Percentiles rank a stretch among this genome's conserved stretches.
Conservation (phyloP, 2,797 vertebrate genomes). For the Periophthalmus magnuspinnatus region DNA sequence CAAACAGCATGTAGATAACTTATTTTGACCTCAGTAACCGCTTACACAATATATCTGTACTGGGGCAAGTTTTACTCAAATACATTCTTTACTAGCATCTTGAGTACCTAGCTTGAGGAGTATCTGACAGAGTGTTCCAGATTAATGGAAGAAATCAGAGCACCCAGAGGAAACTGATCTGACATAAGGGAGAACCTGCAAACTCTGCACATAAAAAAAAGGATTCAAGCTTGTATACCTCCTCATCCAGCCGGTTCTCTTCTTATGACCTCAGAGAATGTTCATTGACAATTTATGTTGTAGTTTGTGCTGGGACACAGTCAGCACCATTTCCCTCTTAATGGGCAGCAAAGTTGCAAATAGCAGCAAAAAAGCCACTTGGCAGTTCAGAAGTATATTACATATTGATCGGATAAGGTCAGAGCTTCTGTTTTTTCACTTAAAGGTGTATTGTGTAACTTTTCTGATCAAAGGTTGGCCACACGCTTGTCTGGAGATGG, state of each 20-base stretch:
- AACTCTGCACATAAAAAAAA: neutral
- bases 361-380: conserved; percentile 61
- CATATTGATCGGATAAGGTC: conserved; percentile 59
- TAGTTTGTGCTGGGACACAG: conserved; percentile 23
- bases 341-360: conserved; percentile 67
- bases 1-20: too few relatives aligned
- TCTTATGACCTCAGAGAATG: conserved; percentile 2
- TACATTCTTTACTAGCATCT: too few relatives aligned
- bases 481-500: too few relatives aligned
- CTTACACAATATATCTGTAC: too few relatives aligned
- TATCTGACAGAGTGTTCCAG: neutral
- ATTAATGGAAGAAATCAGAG: neutral
- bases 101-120: neutral
- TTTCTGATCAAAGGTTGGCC: too few relatives aligned
- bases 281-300: conserved; percentile 15
- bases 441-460: neutral
- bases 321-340: conserved; percentile 65
- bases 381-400: conserved; percentile 46
- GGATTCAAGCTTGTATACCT: too few relatives aligned
- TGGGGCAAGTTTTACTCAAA: too few relatives aligned
- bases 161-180: neutral
- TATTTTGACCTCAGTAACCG: too few relatives aligned
- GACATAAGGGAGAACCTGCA: neutral
- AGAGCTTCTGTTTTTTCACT: conserved; percentile 14
- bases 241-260: neutral